Evolutionary conservation across 2,888 invertebrate species (phyloP), one percentile per base, ranked within the genome.

Genomic region (Drosophila eohydei): DNA sequence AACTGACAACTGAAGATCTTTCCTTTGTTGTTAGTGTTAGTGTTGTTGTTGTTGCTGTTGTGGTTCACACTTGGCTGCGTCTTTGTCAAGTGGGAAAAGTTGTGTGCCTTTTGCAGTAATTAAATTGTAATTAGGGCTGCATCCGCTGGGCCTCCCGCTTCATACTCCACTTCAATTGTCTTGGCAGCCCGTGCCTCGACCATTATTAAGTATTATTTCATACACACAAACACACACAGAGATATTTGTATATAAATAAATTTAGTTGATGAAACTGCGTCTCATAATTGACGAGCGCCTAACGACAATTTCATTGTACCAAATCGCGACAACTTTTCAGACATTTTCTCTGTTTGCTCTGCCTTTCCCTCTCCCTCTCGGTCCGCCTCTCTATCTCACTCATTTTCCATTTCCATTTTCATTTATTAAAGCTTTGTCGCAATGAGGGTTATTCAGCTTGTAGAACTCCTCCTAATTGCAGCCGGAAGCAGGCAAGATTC

Each of bases 91-190:
- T 88, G 90, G 91, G 89, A 90, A 90, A 92, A 90, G 83, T 90
- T 54, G 4, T 50, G 7, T 50, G 30, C 36, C 38, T 40, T 87
- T 80, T 71, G 55, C 54, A 84, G 93, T 92, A 92, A 93, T 92
- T 92, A 92, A 92, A 92, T 92, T 90, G 92, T 91, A 92, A 92
- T 92, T 92, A 92, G 91, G 92, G 92, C 91, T 91, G 92, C 93
- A 92, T 89, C 84, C 90, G 83, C 78, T 74, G 16, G n/a, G 14
- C 34, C 56, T 21, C 36, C 30, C 36, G 6, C n/a, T 50, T 50
- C 50, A 16, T 16, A 38, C 34, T 57, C 41, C 34, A 21, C 34
- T 26, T 40, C 88, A 84, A 84, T 88, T 84, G 88, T 87, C 89
- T 87, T 88, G 71, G 51, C 66, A 70, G 41, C 84, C 83, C 83